These are phyloP conservation scores for Crotalus horridus DNA, from an alignment of 2,113 vertebrate genomes.

Conservation along the genomic window DNA sequence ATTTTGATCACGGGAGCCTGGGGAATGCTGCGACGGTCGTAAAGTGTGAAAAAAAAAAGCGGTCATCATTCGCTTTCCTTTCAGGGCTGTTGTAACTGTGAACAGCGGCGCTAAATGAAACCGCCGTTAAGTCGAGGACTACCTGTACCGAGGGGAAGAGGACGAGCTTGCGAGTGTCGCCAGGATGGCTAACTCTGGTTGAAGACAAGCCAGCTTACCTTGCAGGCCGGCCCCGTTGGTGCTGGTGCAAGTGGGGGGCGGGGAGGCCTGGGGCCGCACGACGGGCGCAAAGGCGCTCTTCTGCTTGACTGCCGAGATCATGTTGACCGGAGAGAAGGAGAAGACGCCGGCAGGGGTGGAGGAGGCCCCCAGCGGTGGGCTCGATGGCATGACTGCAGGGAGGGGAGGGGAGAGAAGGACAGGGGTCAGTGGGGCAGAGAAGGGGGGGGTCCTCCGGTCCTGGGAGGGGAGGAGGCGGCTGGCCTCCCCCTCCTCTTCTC, in stretches of 20 bases:
- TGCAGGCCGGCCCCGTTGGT: slow-evolving; percentile 84
- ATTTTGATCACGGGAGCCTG: not conserved
- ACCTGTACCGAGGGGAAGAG: rapidly evolving
- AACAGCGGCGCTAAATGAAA: not conserved
- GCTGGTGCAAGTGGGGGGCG: slow-evolving; percentile 89
- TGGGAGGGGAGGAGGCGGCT: not conserved
- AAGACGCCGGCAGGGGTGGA: slow-evolving; percentile 76
- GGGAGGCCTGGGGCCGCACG: slow-evolving; percentile 88
- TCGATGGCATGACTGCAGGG: slow-evolving; percentile 72
- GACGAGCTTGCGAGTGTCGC: rapidly evolving
- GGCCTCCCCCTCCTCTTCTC: not conserved
- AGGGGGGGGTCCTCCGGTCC: too few relatives aligned
- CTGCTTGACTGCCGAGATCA: slow-evolving; percentile 98
- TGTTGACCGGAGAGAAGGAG: slow-evolving; percentile 94
- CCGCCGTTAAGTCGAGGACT: not conserved
- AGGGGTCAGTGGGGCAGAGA: slow-evolving; percentile 5
- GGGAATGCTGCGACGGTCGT: not conserved
- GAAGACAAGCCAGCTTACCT: slow-evolving; percentile 75
- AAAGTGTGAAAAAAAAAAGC: not conserved
- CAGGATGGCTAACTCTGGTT: not conserved
- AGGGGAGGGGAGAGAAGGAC: slow-evolving; percentile 11
- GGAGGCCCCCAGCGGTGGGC: slow-evolving; percentile 73
- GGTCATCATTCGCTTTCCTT: too few relatives aligned
- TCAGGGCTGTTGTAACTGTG: not conserved
- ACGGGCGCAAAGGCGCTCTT: slow-evolving; percentile 98